Percentiles rank a stretch among this genome's conserved stretches.
Evolutionary conservation across 2,797 vertebrate species (phyloP).

Genomic region (Scolopax rusticola): DNA sequence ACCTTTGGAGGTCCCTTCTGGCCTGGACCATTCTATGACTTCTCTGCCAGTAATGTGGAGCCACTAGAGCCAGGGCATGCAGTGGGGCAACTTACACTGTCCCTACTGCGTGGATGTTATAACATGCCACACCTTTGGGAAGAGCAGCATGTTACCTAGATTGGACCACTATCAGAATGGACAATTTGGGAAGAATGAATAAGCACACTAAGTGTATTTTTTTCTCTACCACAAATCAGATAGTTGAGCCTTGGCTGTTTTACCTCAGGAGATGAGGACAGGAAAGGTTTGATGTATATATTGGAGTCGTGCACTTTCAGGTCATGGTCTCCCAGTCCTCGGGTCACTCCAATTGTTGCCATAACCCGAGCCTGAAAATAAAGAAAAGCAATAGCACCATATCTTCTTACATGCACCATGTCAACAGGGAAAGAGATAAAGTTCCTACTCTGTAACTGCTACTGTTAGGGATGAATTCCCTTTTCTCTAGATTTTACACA

Average conservation of each 20-base stretch:
- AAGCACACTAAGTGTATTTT: neutral
- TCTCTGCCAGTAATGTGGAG: neutral
- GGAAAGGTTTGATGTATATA: slow-evolving; percentile 98
- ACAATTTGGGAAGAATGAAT: neutral
- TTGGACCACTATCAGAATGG: neutral
- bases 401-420: neutral
- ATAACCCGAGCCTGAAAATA: slow-evolving; percentile 91
- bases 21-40: no score
- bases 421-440: neutral
- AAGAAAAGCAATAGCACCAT: slow-evolving; percentile 16
- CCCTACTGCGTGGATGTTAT: neutral
- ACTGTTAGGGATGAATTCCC: neutral
- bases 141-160: neutral
- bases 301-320: slow-evolving; percentile 97
- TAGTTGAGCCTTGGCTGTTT: neutral
- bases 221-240: neutral
- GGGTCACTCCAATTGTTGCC: slow-evolving; percentile 97
- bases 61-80: neutral
- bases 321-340: slow-evolving; percentile 96
- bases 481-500: neutral
- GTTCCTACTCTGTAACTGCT: neutral
- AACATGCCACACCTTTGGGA: neutral
- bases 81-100: neutral
- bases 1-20: no score
- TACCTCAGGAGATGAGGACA: slow-evolving; percentile 97